Base-by-base conservation (phyloP, 2,797 vertebrate genomes). In the Sciurus vulgaris region DNA sequence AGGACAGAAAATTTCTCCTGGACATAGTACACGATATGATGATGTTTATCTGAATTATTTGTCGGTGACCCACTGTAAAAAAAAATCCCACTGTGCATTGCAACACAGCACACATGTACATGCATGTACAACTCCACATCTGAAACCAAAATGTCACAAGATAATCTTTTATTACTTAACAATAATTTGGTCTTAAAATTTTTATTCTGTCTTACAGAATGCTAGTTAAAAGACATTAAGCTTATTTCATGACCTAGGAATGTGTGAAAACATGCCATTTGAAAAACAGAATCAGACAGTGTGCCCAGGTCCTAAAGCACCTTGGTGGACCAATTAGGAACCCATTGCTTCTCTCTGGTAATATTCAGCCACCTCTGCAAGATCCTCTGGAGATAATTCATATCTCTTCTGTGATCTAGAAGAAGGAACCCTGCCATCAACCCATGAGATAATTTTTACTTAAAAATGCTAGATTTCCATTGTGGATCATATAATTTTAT, bases 181-280 rank as follows among this genome's bases (percentile, higher is more conserved):
- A 81, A 81, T 77, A 20, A 47, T 65, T 59, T 49, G 18, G 26
- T 24, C 81, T 93, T 59, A 10, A 76, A 8, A 5, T 35, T 74
- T 81, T 54, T 26, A 51, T 59, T 84, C 47, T 78, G 28, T 77
- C 70, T 54, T 67, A 67, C 47, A 77, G 69, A 89, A 89, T 54
- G 33, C 26, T 51, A 10, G 26, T 41, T 83, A 51, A 14, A 56
- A 15, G 41, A 6, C 82, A 51, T 15, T 51, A 22, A 0, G 18
- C 74, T 78, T 49, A 72, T 65, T 79, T 92, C 35, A 49, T 5
- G 20, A 41, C 5, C 47, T 69, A 81, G 12, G 28, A 22, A 54
- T 14, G 73, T 81, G 41, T 85, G 38, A 81, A 87, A 93, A 85
- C 12, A n/a, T 82, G 81, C 12, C 73, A 74, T 69, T n/a, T 94